Conservation (phyloP, 2,113 vertebrate genomes). For the Macaca fascicularis region T2T-MFA8v1.1 NC_088381.1:72025001-72025500, state of each 20-base stretch:
- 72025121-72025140: neutral
- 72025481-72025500: neutral
- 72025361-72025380: neutral
- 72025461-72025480: neutral
- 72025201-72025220: neutral
- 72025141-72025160: no score
- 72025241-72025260: neutral
- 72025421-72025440: neutral
- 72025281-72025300: neutral
- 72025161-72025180: neutral
- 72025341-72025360: neutral
- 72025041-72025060: neutral
- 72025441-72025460: neutral
- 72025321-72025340: no score
- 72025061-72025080: neutral
- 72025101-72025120: neutral
- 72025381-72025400: neutral
- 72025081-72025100: neutral
- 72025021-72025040: neutral
- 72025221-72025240: neutral
- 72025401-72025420: neutral
- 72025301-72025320: neutral
- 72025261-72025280: neutral
- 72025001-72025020: neutral
- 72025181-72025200: neutral